Conservation (phyloP, 2,113 vertebrate species). For the Xenus cinereus region DNA sequence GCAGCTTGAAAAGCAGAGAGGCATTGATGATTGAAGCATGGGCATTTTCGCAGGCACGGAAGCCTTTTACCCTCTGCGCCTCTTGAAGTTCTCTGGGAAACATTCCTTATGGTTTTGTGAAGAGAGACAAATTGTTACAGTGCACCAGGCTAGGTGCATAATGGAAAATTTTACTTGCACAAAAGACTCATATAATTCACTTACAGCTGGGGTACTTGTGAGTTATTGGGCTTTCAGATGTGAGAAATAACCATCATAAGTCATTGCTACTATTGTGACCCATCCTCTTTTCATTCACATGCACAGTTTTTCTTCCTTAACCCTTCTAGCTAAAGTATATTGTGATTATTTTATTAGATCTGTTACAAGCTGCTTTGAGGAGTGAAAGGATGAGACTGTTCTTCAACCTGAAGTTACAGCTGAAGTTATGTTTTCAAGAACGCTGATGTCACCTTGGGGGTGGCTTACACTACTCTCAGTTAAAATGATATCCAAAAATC, state of each 20-base stretch:
- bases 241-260: slow-evolving; percentile 34
- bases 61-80: neutral
- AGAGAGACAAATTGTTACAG: slow-evolving; percentile 12
- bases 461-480: neutral
- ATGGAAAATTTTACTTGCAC: slow-evolving; percentile 14
- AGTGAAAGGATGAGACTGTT: neutral
- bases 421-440: neutral
- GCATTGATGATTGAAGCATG: neutral
- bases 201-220: neutral
- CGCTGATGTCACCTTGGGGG: neutral
- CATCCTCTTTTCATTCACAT: neutral
- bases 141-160: neutral
- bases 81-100: neutral
- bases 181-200: slow-evolving; percentile 20
- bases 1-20: neutral
- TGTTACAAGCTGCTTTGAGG: neutral
- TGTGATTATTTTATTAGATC: slow-evolving; percentile 32
- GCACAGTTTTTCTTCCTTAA: neutral
- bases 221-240: slow-evolving; percentile 33
- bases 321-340: neutral
- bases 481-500: neutral
- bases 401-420: neutral
- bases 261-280: slow-evolving; percentile 22
- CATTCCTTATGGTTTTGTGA: neutral
- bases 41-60: neutral